Base-by-base conservation (phyloP, 2,113 vertebrate species). In the Lophius piscatorius region DNA sequence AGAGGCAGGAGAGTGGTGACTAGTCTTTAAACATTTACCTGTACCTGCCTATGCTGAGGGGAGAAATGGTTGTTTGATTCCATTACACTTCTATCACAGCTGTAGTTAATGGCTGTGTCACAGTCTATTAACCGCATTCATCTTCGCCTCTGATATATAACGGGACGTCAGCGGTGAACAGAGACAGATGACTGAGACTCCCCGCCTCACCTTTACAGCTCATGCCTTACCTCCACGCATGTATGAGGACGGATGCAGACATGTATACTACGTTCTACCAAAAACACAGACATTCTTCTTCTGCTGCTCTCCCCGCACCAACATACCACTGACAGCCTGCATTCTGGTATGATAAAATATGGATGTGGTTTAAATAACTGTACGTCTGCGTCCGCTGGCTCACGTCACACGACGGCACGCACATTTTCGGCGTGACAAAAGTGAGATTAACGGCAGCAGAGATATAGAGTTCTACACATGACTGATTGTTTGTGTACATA, bases 41-140 rank as follows among this genome's bases (percentile, higher is more conserved):
- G 85, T 38, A 63, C 76, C 66, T 73, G 70, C 20, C 47, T 61
- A 50, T 36, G 66, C 80, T 77, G 81, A 69, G 82, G 75, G 68
- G 75, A 84, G 79, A 72, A 85, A 85, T 81, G 80, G 82, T 76
- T 80, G 86, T 84, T 88, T 91, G 88, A 91, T 91, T 91, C 85
- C 86, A 91, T 91, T 89, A 85, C 83, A 75, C 89, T 89, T 92
- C 89, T 85, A 90, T 91, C 88, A 90, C 89, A 90, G 86, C 88
- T 88, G 85, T 87, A 87, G 87, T 92, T 92, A 93, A 91, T 92
- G 90, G 88, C 87, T 68, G 86, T 86, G 91, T 92, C 91, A 91
- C 90, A 91, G 87, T 86, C 90, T 92, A 91, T 91, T 92, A 91
- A 87, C 87, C 76, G 83, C 87, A 90, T 90, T 91, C 90, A 92